Conservation (phyloP, 2,888 invertebrate species). For the Orthosia cruda region DNA sequence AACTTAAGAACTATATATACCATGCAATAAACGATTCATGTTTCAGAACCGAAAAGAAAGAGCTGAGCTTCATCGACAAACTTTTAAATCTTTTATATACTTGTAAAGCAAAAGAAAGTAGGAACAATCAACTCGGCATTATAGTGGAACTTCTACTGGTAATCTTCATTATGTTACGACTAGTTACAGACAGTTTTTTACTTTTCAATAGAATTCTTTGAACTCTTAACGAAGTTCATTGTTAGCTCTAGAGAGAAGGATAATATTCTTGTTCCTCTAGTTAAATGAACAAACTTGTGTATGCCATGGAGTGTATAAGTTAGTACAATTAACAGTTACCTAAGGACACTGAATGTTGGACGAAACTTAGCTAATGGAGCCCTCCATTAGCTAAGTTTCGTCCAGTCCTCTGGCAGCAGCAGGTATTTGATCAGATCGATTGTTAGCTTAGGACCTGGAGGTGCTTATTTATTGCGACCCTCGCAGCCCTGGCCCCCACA, state of each 20-base stretch:
- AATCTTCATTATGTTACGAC: conserved; percentile 48
- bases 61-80: conserved; percentile 2
- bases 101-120: conserved; percentile 26
- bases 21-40: conserved; percentile 11
- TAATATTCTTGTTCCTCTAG: neutral
- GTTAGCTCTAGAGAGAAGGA: conserved; percentile 10
- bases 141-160: conserved; percentile 27
- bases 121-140: conserved; percentile 37
- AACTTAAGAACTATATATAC: conserved; percentile 1
- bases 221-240: conserved; percentile 36
- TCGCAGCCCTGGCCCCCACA: conserved; percentile 3
- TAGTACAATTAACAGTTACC: conserved; percentile 37
- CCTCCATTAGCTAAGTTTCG: no score
- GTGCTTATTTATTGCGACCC: conserved; percentile 31
- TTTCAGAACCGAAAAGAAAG: neutral
- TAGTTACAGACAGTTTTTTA: conserved; percentile 45
- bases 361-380: conserved; percentile 33
- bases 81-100: no score
- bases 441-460: conserved; percentile 59
- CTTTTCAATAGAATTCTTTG: conserved; percentile 32
- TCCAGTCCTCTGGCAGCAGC: neutral
- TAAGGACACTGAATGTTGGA: conserved; percentile 15
- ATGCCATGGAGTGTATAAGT: conserved; percentile 23
- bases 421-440: conserved; percentile 43
- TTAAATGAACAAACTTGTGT: neutral